Evolutionary conservation across 2,113 vertebrate species (phyloP), one percentile per base, ranked within the genome.

Genomic region (Strix aluco): DNA sequence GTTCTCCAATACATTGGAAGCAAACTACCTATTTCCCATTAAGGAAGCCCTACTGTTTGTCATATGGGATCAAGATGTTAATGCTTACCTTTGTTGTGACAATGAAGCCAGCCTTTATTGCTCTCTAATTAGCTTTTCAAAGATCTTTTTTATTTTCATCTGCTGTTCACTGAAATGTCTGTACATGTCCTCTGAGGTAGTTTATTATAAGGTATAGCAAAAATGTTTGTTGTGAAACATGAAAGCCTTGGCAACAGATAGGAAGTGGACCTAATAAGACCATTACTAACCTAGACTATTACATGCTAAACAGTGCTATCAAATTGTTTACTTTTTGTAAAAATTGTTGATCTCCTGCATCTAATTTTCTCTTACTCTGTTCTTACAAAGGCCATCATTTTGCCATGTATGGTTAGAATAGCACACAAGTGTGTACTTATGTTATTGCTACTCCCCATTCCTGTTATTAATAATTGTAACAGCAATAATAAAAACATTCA

Each of bases 31-130:
- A 11, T 81, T 73, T 91, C 11, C 44, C 25, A 15, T 7, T 6
- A 59, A 57, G 15, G 26, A 4, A 72, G 63, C 34, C 34, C 5
- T 7, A 10, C 25, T 1, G 0, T 80, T 80, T 55, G 11, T 17
- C 0, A 0, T 5, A 6, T 15, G 16, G 19, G 23, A 69, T 62
- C 29, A 73, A 86, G 36, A 47, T 10, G 1, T 80, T 66, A 81
- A 49, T 2, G 1, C 11, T 81, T 83, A 38, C 27, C 25, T 86
- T 66, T 66, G 11, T 15, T 67, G 9, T n/a, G 19, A 88, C 55
- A 87, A 15, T 74, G 8, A 87, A 84, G 5, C 5, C 38, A 66
- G 18, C 14, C 7, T 46, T 86, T 83, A 57, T 46, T 67, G 6
- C 11, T 57, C 19, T 70, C 21, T 71, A 27, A 44, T 63, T 84